Conservation (phyloP, 1,140 invertebrate species). For the Ganaspis sp. region DNA sequence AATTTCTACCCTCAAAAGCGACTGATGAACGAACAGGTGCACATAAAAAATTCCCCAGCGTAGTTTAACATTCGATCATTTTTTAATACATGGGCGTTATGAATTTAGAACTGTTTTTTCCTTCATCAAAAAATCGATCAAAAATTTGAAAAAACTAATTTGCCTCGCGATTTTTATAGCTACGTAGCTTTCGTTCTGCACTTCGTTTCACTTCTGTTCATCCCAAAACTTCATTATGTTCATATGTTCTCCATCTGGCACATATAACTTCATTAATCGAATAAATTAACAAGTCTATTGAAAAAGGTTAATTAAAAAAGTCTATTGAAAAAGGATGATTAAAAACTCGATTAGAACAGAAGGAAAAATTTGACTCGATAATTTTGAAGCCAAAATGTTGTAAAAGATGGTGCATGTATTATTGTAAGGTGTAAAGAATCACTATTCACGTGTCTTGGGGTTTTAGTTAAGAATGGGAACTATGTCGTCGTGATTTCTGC, state of each 20-base stretch:
- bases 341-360: neutral
- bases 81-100: neutral
- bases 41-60: conserved; percentile 30
- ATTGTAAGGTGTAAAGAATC: neutral
- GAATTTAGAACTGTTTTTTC: conserved; percentile 3
- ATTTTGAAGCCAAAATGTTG: no score
- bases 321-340: neutral
- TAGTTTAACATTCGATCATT: conserved; percentile 12
- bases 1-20: conserved; percentile 59
- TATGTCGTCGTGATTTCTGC: neutral
- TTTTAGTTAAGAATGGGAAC: neutral
- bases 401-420: neutral
- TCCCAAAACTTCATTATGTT: conserved; percentile 24
- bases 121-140: neutral
- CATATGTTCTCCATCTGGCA: conserved; percentile 10
- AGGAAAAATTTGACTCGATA: neutral
- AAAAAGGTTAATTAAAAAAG: neutral
- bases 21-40: conserved; percentile 65
- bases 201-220: conserved; percentile 22
- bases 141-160: conserved; percentile 6
- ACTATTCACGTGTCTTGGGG: neutral
- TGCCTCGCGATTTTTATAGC: neutral
- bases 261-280: neutral
- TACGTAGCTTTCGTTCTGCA: neutral
- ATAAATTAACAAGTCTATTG: neutral